Conservation (phyloP, 23 tunicate species). For the Trididemnum clinides region DNA sequence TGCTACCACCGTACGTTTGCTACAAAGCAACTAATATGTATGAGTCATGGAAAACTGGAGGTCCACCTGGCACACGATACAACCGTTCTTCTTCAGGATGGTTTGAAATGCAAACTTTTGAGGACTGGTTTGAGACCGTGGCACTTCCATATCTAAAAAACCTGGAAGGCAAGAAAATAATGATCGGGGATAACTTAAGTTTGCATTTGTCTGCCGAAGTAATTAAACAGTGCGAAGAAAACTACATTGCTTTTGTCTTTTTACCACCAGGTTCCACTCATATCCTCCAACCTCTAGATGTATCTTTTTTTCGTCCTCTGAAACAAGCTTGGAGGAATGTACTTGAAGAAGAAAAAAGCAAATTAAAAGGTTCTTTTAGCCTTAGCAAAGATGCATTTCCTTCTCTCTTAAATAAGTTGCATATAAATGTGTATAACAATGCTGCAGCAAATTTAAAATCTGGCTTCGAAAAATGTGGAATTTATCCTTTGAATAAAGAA, state of each 20-base stretch:
- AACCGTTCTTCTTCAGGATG: conserved; percentile 20
- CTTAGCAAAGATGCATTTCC: too few relatives aligned
- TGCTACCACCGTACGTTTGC: conserved; percentile 27
- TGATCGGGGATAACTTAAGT: conserved; percentile 29
- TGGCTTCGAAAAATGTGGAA: too few relatives aligned
- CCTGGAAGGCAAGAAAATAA: not conserved
- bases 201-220: conserved; percentile 24
- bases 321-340: conserved; percentile 22
- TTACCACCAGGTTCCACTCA: conserved; percentile 16
- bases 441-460: too few relatives aligned
- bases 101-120: conserved; percentile 2
- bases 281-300: conserved; percentile 26
- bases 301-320: conserved; percentile 6
- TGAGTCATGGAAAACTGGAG: conserved; percentile 8
- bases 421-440: too few relatives aligned
- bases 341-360: too few relatives aligned
- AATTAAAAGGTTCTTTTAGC: too few relatives aligned
- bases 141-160: not conserved
- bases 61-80: conserved; percentile 18
- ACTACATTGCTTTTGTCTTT: conserved; percentile 1
- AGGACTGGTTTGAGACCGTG: conserved; percentile 6
- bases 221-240: conserved; percentile 13
- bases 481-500: too few relatives aligned
- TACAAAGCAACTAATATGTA: conserved; percentile 16
- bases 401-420: too few relatives aligned